Evolutionary conservation across 2,888 invertebrate genomes (phyloP).

Genomic region (Amiota minor): DNA sequence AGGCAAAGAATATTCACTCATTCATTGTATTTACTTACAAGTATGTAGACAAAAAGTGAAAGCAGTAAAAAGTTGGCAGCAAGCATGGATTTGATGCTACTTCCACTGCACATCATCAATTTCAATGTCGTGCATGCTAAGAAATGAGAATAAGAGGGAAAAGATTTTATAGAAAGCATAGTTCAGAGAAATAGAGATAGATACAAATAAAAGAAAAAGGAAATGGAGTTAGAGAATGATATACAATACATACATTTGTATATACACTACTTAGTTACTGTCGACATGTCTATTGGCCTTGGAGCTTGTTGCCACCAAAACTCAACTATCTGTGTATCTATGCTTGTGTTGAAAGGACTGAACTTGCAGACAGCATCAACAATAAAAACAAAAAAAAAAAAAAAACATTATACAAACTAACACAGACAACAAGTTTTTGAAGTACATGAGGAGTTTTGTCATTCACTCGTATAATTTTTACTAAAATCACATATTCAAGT

Average conservation of each 20-base stretch:
- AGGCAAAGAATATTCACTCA: too few relatives aligned
- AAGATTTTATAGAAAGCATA: not conserved
- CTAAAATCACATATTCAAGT: not conserved
- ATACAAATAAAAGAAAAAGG: too few relatives aligned
- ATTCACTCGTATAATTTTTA: slow-evolving; percentile 21
- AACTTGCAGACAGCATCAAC: slow-evolving; percentile 22
- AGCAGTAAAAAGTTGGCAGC: slow-evolving; percentile 61
- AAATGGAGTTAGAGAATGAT: too few relatives aligned
- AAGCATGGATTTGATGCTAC: not conserved
- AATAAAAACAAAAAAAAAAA: slow-evolving; percentile 7
- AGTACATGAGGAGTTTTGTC: not conserved
- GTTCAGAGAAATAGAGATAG: too few relatives aligned
- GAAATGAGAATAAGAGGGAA: slow-evolving; percentile 30
- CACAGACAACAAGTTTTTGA: slow-evolving; percentile 14
- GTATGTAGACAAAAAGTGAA: slow-evolving; percentile 54
- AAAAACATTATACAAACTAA: slow-evolving; percentile 9
- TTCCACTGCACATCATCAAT: slow-evolving; percentile 59
- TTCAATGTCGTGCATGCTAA: slow-evolving; percentile 60
- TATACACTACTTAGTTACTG: not conserved
- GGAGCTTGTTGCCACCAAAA: too few relatives aligned
- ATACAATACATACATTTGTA: too few relatives aligned
- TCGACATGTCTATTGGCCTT: slow-evolving; percentile 21
- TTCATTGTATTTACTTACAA: too few relatives aligned
- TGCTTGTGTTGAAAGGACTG: not conserved
- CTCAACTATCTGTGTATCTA: not conserved